phyloP scores from a whole-genome alignment of 2,113 vertebrate genomes.

The Passerina amoena region DNA sequence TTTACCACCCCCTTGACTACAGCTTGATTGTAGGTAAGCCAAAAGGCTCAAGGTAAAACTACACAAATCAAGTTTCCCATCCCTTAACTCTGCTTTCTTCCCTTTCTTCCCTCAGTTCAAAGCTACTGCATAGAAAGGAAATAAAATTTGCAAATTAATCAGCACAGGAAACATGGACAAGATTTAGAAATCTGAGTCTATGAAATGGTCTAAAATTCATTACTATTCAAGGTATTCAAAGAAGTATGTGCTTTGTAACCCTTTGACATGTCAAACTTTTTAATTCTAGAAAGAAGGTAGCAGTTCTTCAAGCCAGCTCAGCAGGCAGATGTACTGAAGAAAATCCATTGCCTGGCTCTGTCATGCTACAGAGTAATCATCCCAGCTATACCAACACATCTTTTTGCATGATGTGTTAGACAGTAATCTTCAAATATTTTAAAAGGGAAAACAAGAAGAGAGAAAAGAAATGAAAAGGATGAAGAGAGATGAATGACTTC shows the following conservation, averaged over 20 bases:
- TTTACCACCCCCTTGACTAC: neutral
- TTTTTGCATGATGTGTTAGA: neutral
- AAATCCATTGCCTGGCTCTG: neutral
- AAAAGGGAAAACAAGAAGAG: neutral
- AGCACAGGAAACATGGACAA: neutral
- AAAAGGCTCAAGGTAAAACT: conserved; percentile 10
- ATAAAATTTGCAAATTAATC: neutral
- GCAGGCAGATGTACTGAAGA: neutral
- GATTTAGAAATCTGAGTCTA: neutral
- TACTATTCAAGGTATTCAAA: neutral
- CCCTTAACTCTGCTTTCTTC: neutral
- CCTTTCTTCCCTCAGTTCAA: neutral
- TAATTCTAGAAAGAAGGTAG: neutral
- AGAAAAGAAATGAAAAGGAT: neutral
- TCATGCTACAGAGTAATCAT: neutral
- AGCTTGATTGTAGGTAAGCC: neutral
- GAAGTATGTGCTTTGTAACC: neutral
- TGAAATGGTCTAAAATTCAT: neutral
- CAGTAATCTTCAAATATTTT: neutral
- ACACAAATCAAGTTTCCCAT: conserved; percentile 13
- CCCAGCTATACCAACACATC: neutral
- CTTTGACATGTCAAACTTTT: neutral
- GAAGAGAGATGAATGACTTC: neutral
- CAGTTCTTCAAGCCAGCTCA: neutral
- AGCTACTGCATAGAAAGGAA: neutral